Evolutionary conservation across 2,797 vertebrate genomes (phyloP).

Genomic region (Sardinella longiceps): DNA sequence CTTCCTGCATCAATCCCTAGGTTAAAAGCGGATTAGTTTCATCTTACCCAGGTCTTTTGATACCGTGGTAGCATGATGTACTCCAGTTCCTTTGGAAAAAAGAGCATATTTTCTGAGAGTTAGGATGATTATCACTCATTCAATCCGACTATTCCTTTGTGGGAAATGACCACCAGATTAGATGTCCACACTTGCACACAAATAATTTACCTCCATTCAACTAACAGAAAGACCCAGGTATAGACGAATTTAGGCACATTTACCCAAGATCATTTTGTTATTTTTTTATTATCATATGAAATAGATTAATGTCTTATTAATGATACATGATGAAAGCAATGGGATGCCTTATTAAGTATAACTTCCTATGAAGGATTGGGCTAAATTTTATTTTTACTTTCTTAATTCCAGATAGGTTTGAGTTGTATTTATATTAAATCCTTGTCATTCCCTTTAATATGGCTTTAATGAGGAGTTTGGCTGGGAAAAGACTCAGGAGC

Average conservation of each 20-base stretch:
- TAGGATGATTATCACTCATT: conserved; percentile 41
- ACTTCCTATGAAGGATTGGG: neutral
- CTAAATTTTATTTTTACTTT: conserved; percentile 14
- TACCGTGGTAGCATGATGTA: conserved; percentile 61
- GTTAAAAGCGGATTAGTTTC: conserved; percentile 60
- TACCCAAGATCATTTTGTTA: neutral
- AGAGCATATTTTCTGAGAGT: conserved; percentile 57
- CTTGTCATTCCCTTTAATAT: neutral
- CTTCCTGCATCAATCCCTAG: conserved; percentile 34
- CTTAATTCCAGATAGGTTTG: conserved; percentile 10
- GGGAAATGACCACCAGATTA: conserved; percentile 32
- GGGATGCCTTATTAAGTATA: neutral
- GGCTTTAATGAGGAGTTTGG: conserved; percentile 22
- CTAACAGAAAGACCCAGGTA: neutral
- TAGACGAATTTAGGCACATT: neutral
- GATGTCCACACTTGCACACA: conserved; percentile 7
- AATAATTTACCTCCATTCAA: neutral
- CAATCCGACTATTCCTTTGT: conserved; percentile 33
- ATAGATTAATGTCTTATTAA: neutral
- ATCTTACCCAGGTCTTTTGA: conserved; percentile 74
- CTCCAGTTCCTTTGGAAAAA: conserved; percentile 56
- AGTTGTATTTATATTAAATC: neutral
- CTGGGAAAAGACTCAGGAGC: conserved; percentile 11
- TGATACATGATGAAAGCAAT: neutral
- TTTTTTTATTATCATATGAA: neutral